Evolutionary conservation across 2,113 vertebrate genomes (phyloP).

Genomic region (Uria aalge): DNA sequence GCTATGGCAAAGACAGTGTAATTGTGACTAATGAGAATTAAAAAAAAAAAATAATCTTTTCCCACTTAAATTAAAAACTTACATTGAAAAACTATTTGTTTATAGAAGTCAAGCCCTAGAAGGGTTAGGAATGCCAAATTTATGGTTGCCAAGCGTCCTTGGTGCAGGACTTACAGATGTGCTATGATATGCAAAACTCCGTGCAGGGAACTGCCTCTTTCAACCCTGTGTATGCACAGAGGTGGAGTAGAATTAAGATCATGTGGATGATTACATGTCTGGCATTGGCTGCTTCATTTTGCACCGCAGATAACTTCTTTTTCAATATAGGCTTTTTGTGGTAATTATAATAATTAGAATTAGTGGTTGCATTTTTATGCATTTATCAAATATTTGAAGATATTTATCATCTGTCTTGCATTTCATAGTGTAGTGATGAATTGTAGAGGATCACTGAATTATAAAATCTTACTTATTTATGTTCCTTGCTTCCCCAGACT

Average conservation of each 20-base stretch:
- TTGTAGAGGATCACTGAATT: background rate
- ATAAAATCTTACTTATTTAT: background rate
- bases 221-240: background rate
- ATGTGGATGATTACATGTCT: background rate
- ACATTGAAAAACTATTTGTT: background rate
- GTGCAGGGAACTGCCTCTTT: background rate
- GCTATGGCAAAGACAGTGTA: background rate
- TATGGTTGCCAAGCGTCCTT: background rate
- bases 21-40: background rate
- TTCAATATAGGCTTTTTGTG: background rate
- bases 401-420: background rate
- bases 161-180: background rate
- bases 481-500: background rate
- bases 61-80: background rate
- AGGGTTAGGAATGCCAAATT: background rate
- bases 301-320: background rate
- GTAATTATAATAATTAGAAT: background rate
- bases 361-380: background rate
- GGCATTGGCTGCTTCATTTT: background rate
- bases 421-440: background rate
- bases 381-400: slow-evolving; percentile 19
- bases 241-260: background rate
- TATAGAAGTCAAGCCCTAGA: background rate
- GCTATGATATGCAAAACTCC: background rate
- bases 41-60: background rate